Base-by-base conservation (phyloP, 2,797 vertebrate species). In the Poeciliopsis turneri region DNA sequence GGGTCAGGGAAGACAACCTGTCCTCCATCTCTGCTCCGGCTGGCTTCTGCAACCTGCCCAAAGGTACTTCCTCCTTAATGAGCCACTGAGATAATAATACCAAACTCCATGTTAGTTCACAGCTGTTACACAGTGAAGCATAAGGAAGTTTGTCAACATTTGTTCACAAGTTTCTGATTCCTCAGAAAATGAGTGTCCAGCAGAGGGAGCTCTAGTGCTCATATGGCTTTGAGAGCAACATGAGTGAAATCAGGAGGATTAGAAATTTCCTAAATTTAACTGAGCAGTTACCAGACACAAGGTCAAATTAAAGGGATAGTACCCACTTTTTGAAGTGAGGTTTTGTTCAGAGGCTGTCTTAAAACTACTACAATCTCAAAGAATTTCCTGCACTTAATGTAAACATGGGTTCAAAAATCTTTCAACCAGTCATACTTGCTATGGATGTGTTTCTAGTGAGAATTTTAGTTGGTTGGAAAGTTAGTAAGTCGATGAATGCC, bases 11-110 rank as follows among this genome's bases (percentile, higher is more conserved):
- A 11, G 97, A 97, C 75, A 91, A 93, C 0, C 95, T 95, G 75
- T 98, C 97, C 70, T 92, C 90, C 0, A 90, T 96, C 82, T 89
- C 97, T 90, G 13, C 97, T 92, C 89, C 96, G 0, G 95, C 97
- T 6, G 96, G 96, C 33, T 88, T 95, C 86, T 90, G 92, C 84
- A 94, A 92, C 85, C 96, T 96, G 69, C 93, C 96, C 47, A 98
- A 97, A 97, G 98, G 98, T 99, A 85, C 28, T 0, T 64, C 5
- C 49, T 39, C 18, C 49, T 39, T 39, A 2, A 55, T 39, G 18
- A 39, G 33, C 36, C 30, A 39, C 10, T 15, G 20, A 25, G 64
- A 68, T 36, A 39, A 66, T 36, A 23, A 25, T 6, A 1, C 33
- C 16, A 20, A 61, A 28, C 28, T 61, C 5, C 5, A 33, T 33